Evolutionary conservation across 2,797 vertebrate genomes (phyloP).

Genomic region (Sebastes ruberrimus): DNA sequence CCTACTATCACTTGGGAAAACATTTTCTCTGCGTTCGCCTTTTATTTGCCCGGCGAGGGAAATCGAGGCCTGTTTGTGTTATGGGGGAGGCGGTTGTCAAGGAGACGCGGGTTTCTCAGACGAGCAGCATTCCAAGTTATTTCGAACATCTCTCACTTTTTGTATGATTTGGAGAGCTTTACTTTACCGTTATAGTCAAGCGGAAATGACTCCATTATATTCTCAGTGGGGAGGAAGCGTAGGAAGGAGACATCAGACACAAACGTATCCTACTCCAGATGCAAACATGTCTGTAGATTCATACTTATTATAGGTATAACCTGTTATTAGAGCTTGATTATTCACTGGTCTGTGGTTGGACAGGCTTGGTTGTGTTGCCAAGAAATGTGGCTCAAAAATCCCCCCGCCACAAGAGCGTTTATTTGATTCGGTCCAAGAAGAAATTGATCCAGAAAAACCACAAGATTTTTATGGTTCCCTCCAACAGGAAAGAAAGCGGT

Average conservation of each 20-base stretch:
- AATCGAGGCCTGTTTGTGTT: slow-evolving; percentile 79
- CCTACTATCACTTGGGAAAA: slow-evolving; percentile 77
- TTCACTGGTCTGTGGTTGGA: slow-evolving; percentile 24
- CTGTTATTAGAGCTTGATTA: slow-evolving; percentile 56
- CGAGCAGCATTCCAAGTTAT: slow-evolving; percentile 72
- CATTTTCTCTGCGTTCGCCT: slow-evolving; percentile 62
- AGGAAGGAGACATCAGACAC: neutral
- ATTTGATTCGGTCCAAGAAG: slow-evolving; percentile 51
- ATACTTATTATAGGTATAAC: slow-evolving; percentile 25
- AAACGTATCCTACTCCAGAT: neutral
- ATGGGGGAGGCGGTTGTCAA: slow-evolving; percentile 70
- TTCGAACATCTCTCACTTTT: slow-evolving; percentile 56
- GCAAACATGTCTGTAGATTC: slow-evolving; percentile 15
- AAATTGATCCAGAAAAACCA: slow-evolving; percentile 40
- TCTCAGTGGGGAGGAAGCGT: neutral
- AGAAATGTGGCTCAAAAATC: slow-evolving; percentile 58
- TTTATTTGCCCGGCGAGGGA: slow-evolving; percentile 56
- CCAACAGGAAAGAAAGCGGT: slow-evolving; percentile 37
- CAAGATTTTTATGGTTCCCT: slow-evolving; percentile 22
- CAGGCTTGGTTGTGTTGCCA: slow-evolving; percentile 15
- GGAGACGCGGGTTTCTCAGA: slow-evolving; percentile 76
- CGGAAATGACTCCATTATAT: neutral
- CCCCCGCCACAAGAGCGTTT: slow-evolving; percentile 39
- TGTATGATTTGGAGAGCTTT: slow-evolving; percentile 27
- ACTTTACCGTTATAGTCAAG: neutral